These are phyloP conservation scores for Carduelis carduelis DNA, from an alignment of 2,797 vertebrate genomes.

Conservation along the genomic window DNA sequence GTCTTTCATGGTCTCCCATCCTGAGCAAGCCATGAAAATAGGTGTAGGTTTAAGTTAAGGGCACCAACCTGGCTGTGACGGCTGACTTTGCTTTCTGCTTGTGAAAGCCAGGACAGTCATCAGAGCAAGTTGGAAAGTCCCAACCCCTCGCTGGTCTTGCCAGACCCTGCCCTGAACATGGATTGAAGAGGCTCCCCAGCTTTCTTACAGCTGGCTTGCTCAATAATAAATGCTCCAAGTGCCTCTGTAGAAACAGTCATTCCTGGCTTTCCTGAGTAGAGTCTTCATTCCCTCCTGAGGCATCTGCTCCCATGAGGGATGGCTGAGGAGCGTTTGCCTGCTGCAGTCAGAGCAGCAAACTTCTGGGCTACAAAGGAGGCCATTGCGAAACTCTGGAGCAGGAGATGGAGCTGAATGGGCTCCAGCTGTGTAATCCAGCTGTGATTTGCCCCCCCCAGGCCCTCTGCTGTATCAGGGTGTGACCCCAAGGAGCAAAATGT, in stretches of 20 bases:
- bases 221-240: background rate
- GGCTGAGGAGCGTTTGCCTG: background rate
- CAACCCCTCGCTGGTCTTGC: background rate
- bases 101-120: background rate
- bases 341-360: background rate
- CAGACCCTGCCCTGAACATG: background rate
- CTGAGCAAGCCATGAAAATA: fast-evolving
- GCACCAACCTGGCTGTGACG: background rate
- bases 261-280: background rate
- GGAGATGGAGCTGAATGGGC: background rate
- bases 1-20: background rate
- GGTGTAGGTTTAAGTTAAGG: background rate
- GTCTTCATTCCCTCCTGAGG: background rate
- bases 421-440: background rate
- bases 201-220: background rate
- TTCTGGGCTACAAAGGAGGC: background rate
- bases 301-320: background rate
- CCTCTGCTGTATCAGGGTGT: background rate
- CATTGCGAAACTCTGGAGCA: fast-evolving
- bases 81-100: background rate
- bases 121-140: background rate
- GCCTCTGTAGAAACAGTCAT: background rate
- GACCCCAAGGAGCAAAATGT: fast-evolving
- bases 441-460: background rate
- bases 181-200: background rate